Percentiles rank a stretch among this genome's conserved stretches.
Conservation (phyloP, 2,888 invertebrate species). For the Archaeoteleia sp. region DNA sequence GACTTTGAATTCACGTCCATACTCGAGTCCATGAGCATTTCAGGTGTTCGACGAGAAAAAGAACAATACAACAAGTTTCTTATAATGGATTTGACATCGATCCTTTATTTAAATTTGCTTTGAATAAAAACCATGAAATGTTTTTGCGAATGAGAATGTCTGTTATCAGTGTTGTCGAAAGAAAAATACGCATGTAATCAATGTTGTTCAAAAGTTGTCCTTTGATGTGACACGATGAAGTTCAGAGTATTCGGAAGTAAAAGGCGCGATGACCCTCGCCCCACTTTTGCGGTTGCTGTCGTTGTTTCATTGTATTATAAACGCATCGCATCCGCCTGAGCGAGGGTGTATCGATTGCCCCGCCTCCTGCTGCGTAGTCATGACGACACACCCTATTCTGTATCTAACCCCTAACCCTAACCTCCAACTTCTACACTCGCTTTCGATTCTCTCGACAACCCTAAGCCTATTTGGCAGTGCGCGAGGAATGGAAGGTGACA, state of each 20-base stretch:
- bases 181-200: too few species aligned
- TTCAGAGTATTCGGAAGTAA: constrained; percentile 58
- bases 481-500: constrained; percentile 10
- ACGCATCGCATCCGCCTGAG: constrained; percentile 74
- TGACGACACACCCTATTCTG: constrained; percentile 76
- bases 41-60: constrained; percentile 18
- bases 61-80: background rate
- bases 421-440: constrained; percentile 64
- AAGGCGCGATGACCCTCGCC: constrained; percentile 61
- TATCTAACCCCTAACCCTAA: constrained; percentile 70
- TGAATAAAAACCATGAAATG: too few species aligned
- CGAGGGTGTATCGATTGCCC: constrained; percentile 85
- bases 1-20: constrained; percentile 30
- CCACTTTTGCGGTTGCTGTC: constrained; percentile 63
- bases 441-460: constrained; percentile 41
- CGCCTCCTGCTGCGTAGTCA: constrained; percentile 78
- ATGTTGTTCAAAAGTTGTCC: constrained; percentile 23
- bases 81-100: too few species aligned
- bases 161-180: too few species aligned
- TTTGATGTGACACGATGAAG: constrained; percentile 46
- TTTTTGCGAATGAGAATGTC: too few species aligned
- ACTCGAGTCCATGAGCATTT: constrained; percentile 12
- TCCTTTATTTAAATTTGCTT: too few species aligned
- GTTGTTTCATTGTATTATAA: constrained; percentile 71
- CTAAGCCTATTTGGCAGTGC: constrained; percentile 10